Base-by-base conservation (phyloP, 37 sponge, comb jelly and placozoan species). In the Bolinopsis microptera region DNA sequence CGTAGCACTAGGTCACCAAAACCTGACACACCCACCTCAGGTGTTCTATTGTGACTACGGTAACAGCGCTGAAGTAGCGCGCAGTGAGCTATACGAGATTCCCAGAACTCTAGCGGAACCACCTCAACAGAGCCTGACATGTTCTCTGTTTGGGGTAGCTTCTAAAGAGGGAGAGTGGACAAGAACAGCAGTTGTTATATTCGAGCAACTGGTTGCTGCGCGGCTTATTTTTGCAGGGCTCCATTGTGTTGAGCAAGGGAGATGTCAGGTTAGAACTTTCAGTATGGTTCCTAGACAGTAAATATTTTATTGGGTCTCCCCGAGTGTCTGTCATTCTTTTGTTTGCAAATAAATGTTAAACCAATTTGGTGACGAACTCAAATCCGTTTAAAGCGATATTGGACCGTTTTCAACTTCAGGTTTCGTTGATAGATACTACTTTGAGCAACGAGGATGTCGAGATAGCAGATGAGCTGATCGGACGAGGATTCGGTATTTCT, bases 1-100 rank as follows among this genome's bases (percentile, higher is more conserved):
- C n/a, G n/a, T n/a, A n/a, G n/a, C n/a, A n/a, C n/a, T n/a, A n/a
- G n/a, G n/a, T n/a, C n/a, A n/a, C n/a, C n/a, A n/a, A n/a, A n/a
- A n/a, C n/a, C n/a, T n/a, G n/a, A n/a, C n/a, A n/a, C n/a, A n/a
- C n/a, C n/a, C n/a, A n/a, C n/a, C n/a, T n/a, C 61, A 48, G 35
- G 80, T 77, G 35, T 34, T 77, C 2, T 86, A 86, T 30, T 86
- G 90, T 86, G 90, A 86, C 90, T 86, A 33, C 28, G 90, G 90
- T 16, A 86, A 86, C 61, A 41, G 25, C 13, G 90, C 18, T 0
- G 8, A 33, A 22, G 90, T 86, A 2, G 2, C 40, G 3, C 40
- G 61, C 25, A 40, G 61, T 25, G 90, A 86, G 21, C 90, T 86
- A 23, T 86, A 28, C 61, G 90, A 86, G 90, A 86, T 86, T 0